Base-by-base conservation (phyloP, 2,797 vertebrate species). In the Enteromius mattozi region DNA sequence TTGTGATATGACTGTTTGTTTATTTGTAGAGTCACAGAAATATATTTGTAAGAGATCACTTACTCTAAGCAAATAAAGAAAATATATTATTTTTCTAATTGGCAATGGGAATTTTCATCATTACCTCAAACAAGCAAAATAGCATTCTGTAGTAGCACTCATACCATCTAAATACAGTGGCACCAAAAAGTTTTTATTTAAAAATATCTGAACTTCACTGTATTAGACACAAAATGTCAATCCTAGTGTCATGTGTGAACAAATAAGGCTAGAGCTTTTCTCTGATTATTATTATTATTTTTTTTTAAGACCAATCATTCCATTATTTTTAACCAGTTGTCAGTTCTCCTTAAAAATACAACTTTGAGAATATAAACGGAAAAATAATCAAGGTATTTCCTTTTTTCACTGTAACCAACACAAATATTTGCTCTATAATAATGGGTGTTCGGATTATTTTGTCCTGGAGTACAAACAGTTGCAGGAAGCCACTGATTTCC, bases 41-140 rank as follows among this genome's bases (percentile, higher is more conserved):
- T 78, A 4, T 56, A 49, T 74, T 65, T 78, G 24, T 30, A 9
- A 33, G 47, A 4, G 14, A 17, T 61, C 0, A 21, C 21, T 63
- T 63, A 63, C 27, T 40, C 13, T 17, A 59, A 54, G 16, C n/a
- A 61, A 78, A 78, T 59, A 76, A 56, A 35, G 10, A 75, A n/a
- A 30, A 33, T 30, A 35, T 74, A 7, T 37, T 33, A 21, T 35
- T 13, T n/a, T 72, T 47, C 51, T 59, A 9, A 76, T 74, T 74
- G 21, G 27, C 24, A 12, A 17, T 51, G 4, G 74, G 21, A 77
- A 77, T 16, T 24, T 59, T 59, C 21, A 40, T 7, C n/a, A 56
- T 13, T 56, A 76, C 51, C 45, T 7, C 10, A 54, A 75, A 75
- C 1, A 0, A 33, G 12, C 47, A 33, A 35, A 7, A 75, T 49